These are phyloP conservation scores for Pogona vitticeps DNA, from an alignment of 2,113 vertebrate species.

Conservation along the genomic window DNA sequence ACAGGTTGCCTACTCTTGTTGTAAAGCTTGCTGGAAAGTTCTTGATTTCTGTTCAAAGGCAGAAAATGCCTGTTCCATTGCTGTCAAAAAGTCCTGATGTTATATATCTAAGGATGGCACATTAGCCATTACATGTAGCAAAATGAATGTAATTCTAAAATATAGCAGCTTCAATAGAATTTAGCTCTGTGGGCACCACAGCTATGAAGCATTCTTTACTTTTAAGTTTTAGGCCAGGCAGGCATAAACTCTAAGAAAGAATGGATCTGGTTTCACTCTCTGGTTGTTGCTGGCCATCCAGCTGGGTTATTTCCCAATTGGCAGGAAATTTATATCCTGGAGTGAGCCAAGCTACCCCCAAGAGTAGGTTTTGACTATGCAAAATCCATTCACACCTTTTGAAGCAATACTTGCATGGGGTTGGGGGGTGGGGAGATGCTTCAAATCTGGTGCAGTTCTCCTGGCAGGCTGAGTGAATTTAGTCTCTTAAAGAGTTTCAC, in stretches of 20 bases:
- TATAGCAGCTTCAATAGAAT: background rate
- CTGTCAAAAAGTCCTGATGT: background rate
- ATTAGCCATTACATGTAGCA: background rate
- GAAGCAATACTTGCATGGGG: background rate
- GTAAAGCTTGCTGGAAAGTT: background rate
- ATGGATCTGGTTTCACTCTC: background rate
- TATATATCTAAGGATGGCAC: background rate
- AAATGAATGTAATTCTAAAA: background rate
- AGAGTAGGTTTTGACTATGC: slow-evolving; percentile 21
- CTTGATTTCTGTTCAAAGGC: background rate
- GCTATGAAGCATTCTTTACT: background rate
- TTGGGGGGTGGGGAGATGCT: background rate
- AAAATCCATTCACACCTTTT: slow-evolving; percentile 19
- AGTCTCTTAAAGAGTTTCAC: background rate
- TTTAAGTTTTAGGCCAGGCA: slow-evolving; percentile 16
- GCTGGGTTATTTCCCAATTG: background rate
- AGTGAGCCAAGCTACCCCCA: slow-evolving; percentile 11
- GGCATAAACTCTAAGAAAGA: background rate
- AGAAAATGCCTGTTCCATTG: background rate
- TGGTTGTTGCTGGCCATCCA: slow-evolving; percentile 14
- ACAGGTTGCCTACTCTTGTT: background rate
- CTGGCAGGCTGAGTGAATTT: background rate
- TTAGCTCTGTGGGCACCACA: background rate
- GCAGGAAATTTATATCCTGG: background rate
- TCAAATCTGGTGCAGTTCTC: background rate